Evolutionary conservation across 2,888 invertebrate genomes (phyloP).

Genomic region (Ypsolopha scabrella): DNA sequence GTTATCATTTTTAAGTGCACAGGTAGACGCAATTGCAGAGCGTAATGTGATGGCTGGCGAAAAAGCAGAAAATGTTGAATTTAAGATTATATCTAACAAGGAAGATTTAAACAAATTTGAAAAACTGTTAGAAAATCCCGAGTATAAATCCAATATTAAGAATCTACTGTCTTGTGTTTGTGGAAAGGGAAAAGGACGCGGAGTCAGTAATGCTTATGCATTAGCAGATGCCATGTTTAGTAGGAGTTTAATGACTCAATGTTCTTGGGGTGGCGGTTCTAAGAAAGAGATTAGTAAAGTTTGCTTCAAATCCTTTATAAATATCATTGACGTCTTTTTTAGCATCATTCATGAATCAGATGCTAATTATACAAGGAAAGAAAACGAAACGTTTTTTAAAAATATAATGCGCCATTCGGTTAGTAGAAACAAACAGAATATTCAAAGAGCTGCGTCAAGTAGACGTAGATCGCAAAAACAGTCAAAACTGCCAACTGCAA

Average conservation of each 20-base stretch:
- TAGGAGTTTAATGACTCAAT: conserved; percentile 8
- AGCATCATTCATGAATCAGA: conserved; percentile 2
- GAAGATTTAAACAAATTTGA: conserved; percentile 3
- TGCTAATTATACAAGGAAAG: conserved; percentile 7
- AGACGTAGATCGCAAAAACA: conserved; percentile 4
- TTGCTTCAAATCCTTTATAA: conserved; percentile 8
- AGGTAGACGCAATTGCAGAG: conserved; percentile 6
- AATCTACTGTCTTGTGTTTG: conserved; percentile 3
- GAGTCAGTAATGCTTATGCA: conserved; percentile 4
- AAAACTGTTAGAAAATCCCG: conserved; percentile 3
- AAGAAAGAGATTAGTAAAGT: conserved; percentile 6
- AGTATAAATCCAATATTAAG: conserved; percentile 3
- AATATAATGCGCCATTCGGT: conserved; percentile 8
- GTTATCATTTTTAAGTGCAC: conserved; percentile 4
- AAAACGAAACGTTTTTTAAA: conserved; percentile 5
- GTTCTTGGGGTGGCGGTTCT: conserved; percentile 8
- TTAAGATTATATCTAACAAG: conserved; percentile 8
- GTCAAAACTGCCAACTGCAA: conserved; percentile 4
- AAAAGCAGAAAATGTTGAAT: conserved; percentile 7
- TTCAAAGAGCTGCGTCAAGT: conserved; percentile 6
- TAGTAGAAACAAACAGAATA: conserved; percentile 8
- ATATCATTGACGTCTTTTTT: conserved; percentile 4
- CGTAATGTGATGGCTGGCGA: conserved; percentile 2
- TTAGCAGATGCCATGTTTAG: conserved; percentile 5
- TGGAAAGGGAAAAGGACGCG: conserved; percentile 5